Percentiles rank a stretch among this genome's conserved stretches.
Conservation (phyloP, 2,888 invertebrate species). For the Lypha dubia region DNA sequence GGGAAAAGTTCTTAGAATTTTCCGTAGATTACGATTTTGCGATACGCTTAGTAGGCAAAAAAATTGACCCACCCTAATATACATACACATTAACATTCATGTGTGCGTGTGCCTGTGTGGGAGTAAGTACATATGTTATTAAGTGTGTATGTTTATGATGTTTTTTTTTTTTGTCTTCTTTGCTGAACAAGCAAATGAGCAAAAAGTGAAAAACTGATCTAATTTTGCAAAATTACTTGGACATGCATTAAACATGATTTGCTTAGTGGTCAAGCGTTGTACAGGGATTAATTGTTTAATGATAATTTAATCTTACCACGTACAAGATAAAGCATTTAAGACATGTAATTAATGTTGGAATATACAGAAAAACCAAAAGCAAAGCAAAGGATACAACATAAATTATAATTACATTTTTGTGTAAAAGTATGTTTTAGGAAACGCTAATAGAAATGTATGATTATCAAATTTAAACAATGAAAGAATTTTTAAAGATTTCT, state of each 20-base stretch:
- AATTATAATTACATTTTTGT: background rate
- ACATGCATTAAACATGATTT: conserved; percentile 54
- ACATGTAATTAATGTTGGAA: conserved; percentile 11
- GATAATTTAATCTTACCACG: conserved; percentile 54
- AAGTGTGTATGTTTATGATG: background rate
- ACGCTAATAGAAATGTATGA: background rate
- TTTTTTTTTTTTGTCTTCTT: background rate
- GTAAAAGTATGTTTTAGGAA: background rate
- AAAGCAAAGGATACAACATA: background rate
- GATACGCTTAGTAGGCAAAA: too few relatives aligned
- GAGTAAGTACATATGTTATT: background rate
- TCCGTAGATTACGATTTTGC: too few relatives aligned
- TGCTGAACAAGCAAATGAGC: conserved; percentile 12
- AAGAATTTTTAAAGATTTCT: background rate
- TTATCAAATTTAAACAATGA: conserved; percentile 19
- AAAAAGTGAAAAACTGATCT: conserved; percentile 35
- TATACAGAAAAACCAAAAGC: background rate
- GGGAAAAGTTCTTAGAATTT: too few relatives aligned
- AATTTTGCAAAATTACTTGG: conserved; percentile 45
- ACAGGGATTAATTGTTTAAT: conserved; percentile 52
- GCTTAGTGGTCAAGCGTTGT: conserved; percentile 36
- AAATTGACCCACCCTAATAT: too few relatives aligned
- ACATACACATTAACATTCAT: background rate
- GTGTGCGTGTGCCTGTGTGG: background rate
- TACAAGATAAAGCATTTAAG: conserved; percentile 38